Percentiles rank a stretch among this genome's conserved stretches.
Conservation (phyloP, 2,888 invertebrate genomes). For the Gymnosoma rotundatum region DNA sequence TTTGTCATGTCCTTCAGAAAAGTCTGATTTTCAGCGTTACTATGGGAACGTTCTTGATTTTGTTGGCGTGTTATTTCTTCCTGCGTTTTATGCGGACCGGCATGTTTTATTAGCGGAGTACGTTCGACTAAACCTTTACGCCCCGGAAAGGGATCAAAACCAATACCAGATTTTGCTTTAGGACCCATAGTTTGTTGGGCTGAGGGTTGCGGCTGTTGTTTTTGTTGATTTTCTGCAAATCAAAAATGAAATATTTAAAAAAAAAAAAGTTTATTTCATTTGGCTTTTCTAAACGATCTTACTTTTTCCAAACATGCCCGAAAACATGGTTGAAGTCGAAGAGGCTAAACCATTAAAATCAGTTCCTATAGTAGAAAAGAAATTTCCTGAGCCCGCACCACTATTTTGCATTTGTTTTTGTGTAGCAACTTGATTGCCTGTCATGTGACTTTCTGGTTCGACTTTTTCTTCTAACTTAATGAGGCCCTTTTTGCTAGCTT, state of each 20-base stretch:
- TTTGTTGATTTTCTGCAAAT: constrained; percentile 77
- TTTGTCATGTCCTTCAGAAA: constrained; percentile 93
- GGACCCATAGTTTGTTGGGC: constrained; percentile 74
- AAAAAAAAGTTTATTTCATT: neutral
- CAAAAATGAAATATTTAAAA: neutral
- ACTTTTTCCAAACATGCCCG: constrained; percentile 94
- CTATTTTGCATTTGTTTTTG: constrained; percentile 84
- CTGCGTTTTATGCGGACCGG: constrained; percentile 86
- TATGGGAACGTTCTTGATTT: constrained; percentile 87
- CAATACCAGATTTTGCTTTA: constrained; percentile 82
- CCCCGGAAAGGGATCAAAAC: constrained; percentile 90
- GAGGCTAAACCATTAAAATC: constrained; percentile 96
- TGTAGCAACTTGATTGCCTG: constrained; percentile 79
- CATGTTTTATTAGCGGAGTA: constrained; percentile 93
- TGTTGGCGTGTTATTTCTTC: constrained; percentile 87
- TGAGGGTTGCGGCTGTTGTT: constrained; percentile 73
- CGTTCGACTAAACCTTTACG: constrained; percentile 93
- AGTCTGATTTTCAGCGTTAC: constrained; percentile 94
- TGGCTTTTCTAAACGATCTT: constrained; percentile 72
- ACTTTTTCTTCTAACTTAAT: constrained; percentile 85
- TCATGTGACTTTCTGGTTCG: constrained; percentile 49
- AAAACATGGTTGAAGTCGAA: constrained; percentile 96
- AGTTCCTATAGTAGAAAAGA: constrained; percentile 95
- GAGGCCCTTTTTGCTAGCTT: constrained; percentile 89
- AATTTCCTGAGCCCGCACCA: constrained; percentile 83